Percentiles rank a stretch among this genome's conserved stretches.
phyloP scores from a whole-genome alignment of 2,888 invertebrate species.

The Danaus chrysippus region DNA sequence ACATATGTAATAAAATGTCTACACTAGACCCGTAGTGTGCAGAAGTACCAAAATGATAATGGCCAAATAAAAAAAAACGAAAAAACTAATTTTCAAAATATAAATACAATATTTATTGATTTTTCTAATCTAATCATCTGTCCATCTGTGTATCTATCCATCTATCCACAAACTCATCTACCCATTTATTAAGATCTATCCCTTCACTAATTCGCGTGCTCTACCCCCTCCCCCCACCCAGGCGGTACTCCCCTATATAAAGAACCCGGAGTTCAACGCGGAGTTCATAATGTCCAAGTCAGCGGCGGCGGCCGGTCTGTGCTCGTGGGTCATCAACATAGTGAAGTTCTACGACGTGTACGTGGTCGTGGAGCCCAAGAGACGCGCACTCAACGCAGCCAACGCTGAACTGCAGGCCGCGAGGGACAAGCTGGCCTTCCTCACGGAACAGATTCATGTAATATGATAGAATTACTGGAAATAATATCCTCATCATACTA shows the following conservation, averaged over 20 bases:
- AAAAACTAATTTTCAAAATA: no score
- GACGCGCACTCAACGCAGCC: conserved; percentile 90
- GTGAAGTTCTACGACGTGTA: conserved; percentile 93
- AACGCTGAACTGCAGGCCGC: conserved; percentile 91
- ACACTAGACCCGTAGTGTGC: no score
- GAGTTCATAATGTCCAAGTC: conserved; percentile 92
- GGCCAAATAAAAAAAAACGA: no score
- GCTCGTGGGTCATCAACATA: conserved; percentile 97
- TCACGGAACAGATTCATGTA: conserved; percentile 86
- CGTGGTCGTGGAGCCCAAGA: conserved; percentile 94
- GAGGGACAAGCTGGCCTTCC: conserved; percentile 85
- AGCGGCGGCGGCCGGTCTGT: conserved; percentile 93
- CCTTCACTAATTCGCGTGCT: background rate
- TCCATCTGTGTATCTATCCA: no score
- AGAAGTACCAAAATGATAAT: no score
- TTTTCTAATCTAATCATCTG: no score
- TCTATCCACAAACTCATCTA: no score
- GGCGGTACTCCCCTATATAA: conserved; percentile 79
- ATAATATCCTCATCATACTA: background rate
- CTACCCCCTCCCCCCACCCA: conserved; percentile 26
- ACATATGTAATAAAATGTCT: no score
- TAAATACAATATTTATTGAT: no score
- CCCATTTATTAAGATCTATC: no score
- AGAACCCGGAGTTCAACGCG: conserved; percentile 89
- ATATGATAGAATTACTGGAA: no score